A percentile compares a stretch with the other conserved stretches of the same genome.
These are phyloP conservation scores for Chymomyza amoena DNA, from an alignment of 2,888 invertebrate genomes.

Conservation along the genomic window DNA sequence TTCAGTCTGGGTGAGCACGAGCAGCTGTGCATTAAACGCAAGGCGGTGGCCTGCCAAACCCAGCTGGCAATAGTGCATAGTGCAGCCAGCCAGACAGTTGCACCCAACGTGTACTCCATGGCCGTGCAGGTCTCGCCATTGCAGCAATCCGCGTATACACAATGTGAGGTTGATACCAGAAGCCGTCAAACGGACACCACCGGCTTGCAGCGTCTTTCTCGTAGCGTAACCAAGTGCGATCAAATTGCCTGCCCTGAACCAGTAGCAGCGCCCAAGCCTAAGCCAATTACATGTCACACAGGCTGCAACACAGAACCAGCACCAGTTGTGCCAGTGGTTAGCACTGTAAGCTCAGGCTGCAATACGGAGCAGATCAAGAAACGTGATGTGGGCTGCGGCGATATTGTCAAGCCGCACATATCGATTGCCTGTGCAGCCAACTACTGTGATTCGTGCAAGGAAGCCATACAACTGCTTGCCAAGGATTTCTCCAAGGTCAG, in stretches of 20 bases:
- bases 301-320: slow-evolving; percentile 63
- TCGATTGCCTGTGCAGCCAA: slow-evolving; percentile 80
- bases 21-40: slow-evolving; percentile 78
- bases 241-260: slow-evolving; percentile 54
- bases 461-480: slow-evolving; percentile 81
- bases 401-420: slow-evolving; percentile 79
- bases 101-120: slow-evolving; percentile 52
- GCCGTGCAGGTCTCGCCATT: slow-evolving; percentile 65
- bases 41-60: slow-evolving; percentile 74
- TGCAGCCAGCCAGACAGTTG: slow-evolving; percentile 70
- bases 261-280: slow-evolving; percentile 27
- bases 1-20: slow-evolving; percentile 82
- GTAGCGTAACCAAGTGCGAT: slow-evolving; percentile 66
- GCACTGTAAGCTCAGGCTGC: slow-evolving; percentile 65
- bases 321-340: slow-evolving; percentile 40
- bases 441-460: slow-evolving; percentile 83
- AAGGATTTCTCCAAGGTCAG: slow-evolving; percentile 76
- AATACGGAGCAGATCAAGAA: slow-evolving; percentile 77
- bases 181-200: slow-evolving; percentile 78
- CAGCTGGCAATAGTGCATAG: slow-evolving; percentile 49
- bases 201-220: slow-evolving; percentile 68
- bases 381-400: slow-evolving; percentile 81
- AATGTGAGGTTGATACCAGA: slow-evolving; percentile 59
- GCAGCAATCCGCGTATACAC: slow-evolving; percentile 58
- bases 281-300: slow-evolving; percentile 50